Evolutionary conservation across 2,797 vertebrate species (phyloP), one percentile per base, ranked within the genome.

Genomic region (Scolopax rusticola): DNA sequence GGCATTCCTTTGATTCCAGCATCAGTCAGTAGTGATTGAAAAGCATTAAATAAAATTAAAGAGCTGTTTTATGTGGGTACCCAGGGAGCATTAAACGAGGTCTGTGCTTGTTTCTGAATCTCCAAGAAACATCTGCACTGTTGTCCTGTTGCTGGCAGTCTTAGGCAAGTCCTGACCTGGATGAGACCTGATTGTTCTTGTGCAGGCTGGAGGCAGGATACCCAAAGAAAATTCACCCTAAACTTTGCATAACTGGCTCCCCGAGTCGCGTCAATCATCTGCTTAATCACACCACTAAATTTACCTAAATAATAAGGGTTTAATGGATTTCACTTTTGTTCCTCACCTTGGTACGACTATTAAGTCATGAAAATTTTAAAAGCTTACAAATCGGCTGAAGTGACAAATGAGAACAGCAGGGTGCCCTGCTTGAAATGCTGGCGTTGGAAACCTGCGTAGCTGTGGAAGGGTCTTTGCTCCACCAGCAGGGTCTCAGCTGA

Each of bases 351-450:
- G 50, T 73, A 65, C 61, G 63, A 70, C 67, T 91, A 77, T 71
- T 59, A 88, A 95, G 50, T 70, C 54, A 54, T 43, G 64, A 23
- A 78, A 81, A 33, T 87, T 95, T 93, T 93, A 91, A 93, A 89
- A 91, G 84, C 64, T 65, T 67, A n/a, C 70, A 83, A 91, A 88
- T 76, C 38, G 94, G 53, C 64, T 80, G 63, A 82, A 84, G 87
- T 76, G 92, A 92, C 84, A 77, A 88, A 74, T 43, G 79, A 87
- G 54, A n/a, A 19, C 71, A 53, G 68, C 82, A 79, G 87, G 89
- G 78, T 64, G 75, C 84, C 84, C 64, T 65, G 70, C n/a, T 11
- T 33, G 65, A 80, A 25, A 24, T 9, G 47, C 57, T 91, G 81
- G 24, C 45, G 78, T 71, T 79, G 65, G 87, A 80, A 89, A 53